phyloP scores from a whole-genome alignment of 2,888 invertebrate genomes.

The Gibbula magus region DNA sequence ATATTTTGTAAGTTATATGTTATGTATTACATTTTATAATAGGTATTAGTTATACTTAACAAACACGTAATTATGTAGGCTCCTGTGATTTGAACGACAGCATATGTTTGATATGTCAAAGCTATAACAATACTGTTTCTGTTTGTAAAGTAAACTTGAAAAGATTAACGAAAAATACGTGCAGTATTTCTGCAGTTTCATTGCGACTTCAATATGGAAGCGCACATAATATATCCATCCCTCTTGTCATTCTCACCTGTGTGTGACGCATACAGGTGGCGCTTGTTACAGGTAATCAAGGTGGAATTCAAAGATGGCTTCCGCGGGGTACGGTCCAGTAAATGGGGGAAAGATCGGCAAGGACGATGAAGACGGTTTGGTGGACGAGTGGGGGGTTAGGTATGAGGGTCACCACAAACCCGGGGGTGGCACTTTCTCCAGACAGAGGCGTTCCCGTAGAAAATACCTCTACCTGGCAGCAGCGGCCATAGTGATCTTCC shows the following conservation, averaged over 20 bases:
- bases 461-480: neutral
- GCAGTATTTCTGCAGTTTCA: too few species aligned
- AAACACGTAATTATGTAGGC: too few species aligned
- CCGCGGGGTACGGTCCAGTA: neutral
- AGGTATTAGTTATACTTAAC: too few species aligned
- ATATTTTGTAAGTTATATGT: too few species aligned
- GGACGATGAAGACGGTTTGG: slow-evolving; percentile 15
- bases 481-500: neutral
- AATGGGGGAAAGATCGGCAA: neutral
- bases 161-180: too few species aligned
- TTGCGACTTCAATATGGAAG: too few species aligned
- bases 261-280: neutral
- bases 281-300: neutral
- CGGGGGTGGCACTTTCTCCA: slow-evolving; percentile 16
- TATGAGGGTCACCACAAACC: slow-evolving; percentile 21
- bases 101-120: too few species aligned
- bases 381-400: slow-evolving; percentile 24
- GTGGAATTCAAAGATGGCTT: neutral
- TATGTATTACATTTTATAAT: too few species aligned
- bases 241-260: neutral
- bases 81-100: too few species aligned
- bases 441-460: neutral
- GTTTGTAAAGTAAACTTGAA: too few species aligned
- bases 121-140: too few species aligned
- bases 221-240: neutral